Base-by-base conservation (phyloP, 2,113 vertebrate species). In the Dermatemys mawii region DNA sequence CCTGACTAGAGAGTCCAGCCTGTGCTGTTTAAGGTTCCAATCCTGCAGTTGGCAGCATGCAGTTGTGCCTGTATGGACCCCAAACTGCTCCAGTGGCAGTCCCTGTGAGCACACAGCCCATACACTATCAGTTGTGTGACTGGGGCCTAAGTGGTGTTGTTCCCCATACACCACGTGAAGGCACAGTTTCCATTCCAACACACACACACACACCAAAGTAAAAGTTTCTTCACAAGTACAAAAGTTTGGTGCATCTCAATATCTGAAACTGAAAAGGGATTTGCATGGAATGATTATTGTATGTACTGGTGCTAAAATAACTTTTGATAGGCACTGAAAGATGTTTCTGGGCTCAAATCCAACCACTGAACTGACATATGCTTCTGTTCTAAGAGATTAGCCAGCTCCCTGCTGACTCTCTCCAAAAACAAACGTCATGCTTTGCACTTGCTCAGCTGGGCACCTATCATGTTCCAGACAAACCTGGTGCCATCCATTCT, bases 361-460 rank as follows among this genome's bases (percentile, higher is more conserved):
- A 94, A 84, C 51, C 63, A 14, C 83, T 96, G 85, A 95, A 93
- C 38, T 90, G 91, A 92, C 97, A 97, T 96, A 96, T 96, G 97
- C 76, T 95, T 53, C 89, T 92, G 83, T 84, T 95, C 96, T 50
- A 87, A 93, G 96, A 81, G 57, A 88, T 44, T 86, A 92, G 97
- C 80, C 92, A 93, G 90, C 87, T 97, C 93, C 82, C 83, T 84
- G 94, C 86, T 88, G 94, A 1, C 3, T 63, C 60, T 91, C 94
- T 96, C 88, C 96, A 92, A 87, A 97, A 97, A 96, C 91, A 97
- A 97, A 93, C 80, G 4, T 26, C 22, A 5, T 53, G 55, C 88
- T 80, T 92, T 96, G 81, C 86, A 96, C 86, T 89, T 94, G 93
- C 91, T 90, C 94, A 97, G 95, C 94, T 93, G 92, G 84, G 91